Evolutionary conservation across 2,797 vertebrate species (phyloP).

Genomic region (Valencia hispanica): DNA sequence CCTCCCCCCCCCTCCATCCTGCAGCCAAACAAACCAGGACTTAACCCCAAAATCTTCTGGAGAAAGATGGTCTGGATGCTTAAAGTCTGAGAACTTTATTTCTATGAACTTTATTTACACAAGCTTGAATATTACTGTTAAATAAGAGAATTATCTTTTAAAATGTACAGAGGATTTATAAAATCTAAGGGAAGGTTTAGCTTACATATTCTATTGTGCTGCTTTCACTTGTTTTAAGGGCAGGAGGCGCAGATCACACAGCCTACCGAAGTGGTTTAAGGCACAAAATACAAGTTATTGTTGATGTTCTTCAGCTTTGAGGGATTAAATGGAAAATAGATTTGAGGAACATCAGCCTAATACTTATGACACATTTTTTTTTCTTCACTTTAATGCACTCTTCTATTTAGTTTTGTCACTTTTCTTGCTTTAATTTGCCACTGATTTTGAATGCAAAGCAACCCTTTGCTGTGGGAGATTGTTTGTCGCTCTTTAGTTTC

Average conservation of each 20-base stretch:
- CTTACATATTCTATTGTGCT: slow-evolving; percentile 45
- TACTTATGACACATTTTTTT: slow-evolving; percentile 11
- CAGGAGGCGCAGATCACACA: slow-evolving; percentile 26
- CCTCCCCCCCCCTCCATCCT: neutral
- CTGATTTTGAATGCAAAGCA: neutral
- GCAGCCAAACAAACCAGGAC: neutral
- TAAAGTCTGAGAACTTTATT: neutral
- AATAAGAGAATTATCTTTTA: slow-evolving; percentile 43
- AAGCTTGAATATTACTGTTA: slow-evolving; percentile 23
- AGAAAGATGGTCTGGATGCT: neutral
- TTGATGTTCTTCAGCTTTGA: slow-evolving; percentile 11
- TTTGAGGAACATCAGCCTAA: slow-evolving; percentile 62
- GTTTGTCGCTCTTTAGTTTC: neutral
- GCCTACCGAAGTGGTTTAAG: slow-evolving; percentile 25
- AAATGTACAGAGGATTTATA: slow-evolving; percentile 56
- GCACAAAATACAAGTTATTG: slow-evolving; percentile 23
- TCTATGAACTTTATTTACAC: neutral
- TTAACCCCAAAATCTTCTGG: neutral
- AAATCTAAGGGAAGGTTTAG: slow-evolving; percentile 39
- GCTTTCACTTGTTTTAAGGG: slow-evolving; percentile 25
- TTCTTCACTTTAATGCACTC: neutral
- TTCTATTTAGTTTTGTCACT: neutral
- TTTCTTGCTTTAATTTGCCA: neutral
- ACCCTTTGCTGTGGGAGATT: neutral
- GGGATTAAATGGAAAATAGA: slow-evolving; percentile 9